These are phyloP conservation scores for Cephus rjabovi DNA, from an alignment of 2,888 invertebrate genomes.

Conservation along the genomic window DNA sequence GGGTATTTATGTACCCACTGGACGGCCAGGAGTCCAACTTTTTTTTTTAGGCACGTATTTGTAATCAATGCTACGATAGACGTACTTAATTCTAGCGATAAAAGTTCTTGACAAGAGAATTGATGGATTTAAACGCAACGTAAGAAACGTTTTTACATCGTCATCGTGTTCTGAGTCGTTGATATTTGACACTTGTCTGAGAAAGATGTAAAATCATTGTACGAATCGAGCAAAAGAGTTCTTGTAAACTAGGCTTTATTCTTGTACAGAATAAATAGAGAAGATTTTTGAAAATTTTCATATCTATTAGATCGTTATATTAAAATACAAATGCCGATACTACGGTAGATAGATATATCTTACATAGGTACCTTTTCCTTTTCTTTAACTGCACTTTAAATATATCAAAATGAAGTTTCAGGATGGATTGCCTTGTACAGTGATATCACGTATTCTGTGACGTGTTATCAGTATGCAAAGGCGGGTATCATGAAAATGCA, in stretches of 20 bases:
- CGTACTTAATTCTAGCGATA: background rate
- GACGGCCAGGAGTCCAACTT: background rate
- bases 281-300: background rate
- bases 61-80: background rate
- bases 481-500: background rate
- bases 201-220: background rate
- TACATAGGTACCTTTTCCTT: background rate
- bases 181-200: background rate
- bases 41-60: background rate
- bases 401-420: background rate
- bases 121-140: background rate
- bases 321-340: slow-evolving; percentile 64
- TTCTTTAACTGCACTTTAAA: background rate
- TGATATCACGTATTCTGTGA: background rate
- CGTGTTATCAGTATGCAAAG: background rate
- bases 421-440: background rate
- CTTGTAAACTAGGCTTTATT: background rate
- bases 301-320: slow-evolving; percentile 48
- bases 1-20: background rate
- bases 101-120: background rate
- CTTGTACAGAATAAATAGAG: background rate
- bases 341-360: slow-evolving; percentile 45
- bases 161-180: background rate
- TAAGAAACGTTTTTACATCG: background rate
- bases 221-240: background rate